Evolutionary conservation across 2,888 invertebrate genomes (phyloP).

Genomic region (Oscheius sp.): DNA sequence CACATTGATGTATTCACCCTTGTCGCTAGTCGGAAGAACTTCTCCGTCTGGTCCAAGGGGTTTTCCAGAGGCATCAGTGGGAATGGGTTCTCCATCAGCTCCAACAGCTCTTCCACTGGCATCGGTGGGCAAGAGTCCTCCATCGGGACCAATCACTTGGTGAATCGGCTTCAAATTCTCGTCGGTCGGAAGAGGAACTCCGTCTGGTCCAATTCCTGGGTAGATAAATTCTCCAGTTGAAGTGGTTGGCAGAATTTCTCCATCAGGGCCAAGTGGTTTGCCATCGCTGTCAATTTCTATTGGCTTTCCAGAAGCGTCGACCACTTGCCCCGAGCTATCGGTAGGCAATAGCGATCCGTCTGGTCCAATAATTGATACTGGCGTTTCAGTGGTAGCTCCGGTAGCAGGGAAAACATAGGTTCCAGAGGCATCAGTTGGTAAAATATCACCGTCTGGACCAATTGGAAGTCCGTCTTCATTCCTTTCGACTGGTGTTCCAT

Average conservation of each 20-base stretch:
- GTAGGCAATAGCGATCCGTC: slow-evolving; percentile 49
- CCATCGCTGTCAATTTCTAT: slow-evolving; percentile 48
- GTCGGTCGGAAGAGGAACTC: slow-evolving; percentile 48
- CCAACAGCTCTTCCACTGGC: slow-evolving; percentile 49
- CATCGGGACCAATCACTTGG: slow-evolving; percentile 51
- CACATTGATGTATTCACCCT: slow-evolving; percentile 25
- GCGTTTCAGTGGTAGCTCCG: slow-evolving; percentile 37
- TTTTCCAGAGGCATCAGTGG: slow-evolving; percentile 42
- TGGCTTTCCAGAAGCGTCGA: slow-evolving; percentile 35
- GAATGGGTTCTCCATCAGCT: slow-evolving; percentile 35
- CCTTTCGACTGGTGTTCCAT: slow-evolving; percentile 49
- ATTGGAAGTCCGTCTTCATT: slow-evolving; percentile 46
- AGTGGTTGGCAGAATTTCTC: slow-evolving; percentile 49
- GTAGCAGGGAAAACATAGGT: slow-evolving; percentile 39
- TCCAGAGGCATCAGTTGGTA: slow-evolving; percentile 42
- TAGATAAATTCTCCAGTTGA: slow-evolving; percentile 44
- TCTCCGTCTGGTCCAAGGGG: slow-evolving; percentile 35
- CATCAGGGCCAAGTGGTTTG: slow-evolving; percentile 46
- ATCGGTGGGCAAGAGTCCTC: slow-evolving; percentile 43
- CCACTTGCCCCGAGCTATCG: slow-evolving; percentile 35
- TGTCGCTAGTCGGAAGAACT: slow-evolving; percentile 40
- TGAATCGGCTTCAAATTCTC: slow-evolving; percentile 49
- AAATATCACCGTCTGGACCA: slow-evolving; percentile 53
- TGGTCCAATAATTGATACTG: slow-evolving; percentile 33
- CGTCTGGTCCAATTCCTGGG: slow-evolving; percentile 20